These are phyloP conservation scores for Verasper variegatus DNA, from an alignment of 2,113 vertebrate genomes.

Conservation along the genomic window DNA sequence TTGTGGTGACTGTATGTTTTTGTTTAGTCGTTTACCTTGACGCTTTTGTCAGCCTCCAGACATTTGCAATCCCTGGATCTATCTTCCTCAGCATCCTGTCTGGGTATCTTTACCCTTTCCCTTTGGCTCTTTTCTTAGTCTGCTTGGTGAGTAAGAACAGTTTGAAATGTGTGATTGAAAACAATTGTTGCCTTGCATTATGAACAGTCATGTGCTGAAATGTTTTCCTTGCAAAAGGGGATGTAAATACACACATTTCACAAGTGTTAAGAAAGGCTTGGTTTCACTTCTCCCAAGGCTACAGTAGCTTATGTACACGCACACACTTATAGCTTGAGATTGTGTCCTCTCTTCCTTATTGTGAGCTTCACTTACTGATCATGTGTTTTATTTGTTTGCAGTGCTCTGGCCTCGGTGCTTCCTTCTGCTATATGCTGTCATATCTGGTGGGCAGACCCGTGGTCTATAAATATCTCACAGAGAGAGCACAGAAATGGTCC, in stretches of 20 bases:
- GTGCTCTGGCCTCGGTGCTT: constrained; percentile 97
- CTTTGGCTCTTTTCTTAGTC: constrained; percentile 94
- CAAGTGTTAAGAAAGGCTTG: not conserved
- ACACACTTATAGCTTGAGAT: not conserved
- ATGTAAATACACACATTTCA: not conserved
- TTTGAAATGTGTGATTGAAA: constrained; percentile 16
- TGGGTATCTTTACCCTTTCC: constrained; percentile 98
- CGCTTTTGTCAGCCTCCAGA: constrained; percentile 89
- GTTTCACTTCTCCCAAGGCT: not conserved
- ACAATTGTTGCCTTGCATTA: not conserved
- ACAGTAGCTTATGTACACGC: too few species aligned
- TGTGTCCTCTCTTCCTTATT: not conserved
- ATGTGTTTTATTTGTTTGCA: constrained; percentile 66
- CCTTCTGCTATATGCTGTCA: constrained; percentile 97
- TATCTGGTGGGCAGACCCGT: constrained; percentile 96
- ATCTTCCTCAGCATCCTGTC: constrained; percentile 99
- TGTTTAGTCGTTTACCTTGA: constrained; percentile 81
- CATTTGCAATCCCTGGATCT: constrained; percentile 97
- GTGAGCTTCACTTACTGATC: not conserved
- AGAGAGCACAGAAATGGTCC: constrained; percentile 96
- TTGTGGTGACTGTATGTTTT: not conserved
- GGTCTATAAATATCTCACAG: constrained; percentile 96
- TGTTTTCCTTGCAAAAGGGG: not conserved
- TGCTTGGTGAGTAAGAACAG: constrained; percentile 90
- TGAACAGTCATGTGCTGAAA: not conserved